Percentiles rank a stretch among this genome's conserved stretches.
Conservation (phyloP, 2,797 vertebrate genomes). For the Mareca strepera region DNA sequence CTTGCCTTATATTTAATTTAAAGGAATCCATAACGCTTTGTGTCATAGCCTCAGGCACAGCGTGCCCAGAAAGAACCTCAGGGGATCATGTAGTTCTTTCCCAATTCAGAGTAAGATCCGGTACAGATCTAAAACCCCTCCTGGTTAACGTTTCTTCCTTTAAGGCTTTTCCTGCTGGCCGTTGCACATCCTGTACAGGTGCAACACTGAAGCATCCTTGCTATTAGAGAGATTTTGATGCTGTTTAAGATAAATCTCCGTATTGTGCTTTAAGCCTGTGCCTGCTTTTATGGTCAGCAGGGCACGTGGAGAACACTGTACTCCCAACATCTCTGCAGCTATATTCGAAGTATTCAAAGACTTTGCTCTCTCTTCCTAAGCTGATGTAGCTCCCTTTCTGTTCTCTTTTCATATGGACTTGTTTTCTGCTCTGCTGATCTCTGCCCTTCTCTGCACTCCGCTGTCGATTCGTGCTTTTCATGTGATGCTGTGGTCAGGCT, state of each 20-base stretch:
- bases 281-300: background rate
- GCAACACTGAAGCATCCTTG: background rate
- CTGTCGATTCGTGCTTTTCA: background rate
- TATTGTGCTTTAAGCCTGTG: background rate
- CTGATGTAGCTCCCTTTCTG: background rate
- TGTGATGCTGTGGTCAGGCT: accelerated
- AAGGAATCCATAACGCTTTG: background rate
- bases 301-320: background rate
- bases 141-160: background rate
- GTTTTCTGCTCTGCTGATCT: background rate
- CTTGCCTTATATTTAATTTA: accelerated
- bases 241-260: background rate
- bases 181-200: background rate
- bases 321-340: background rate
- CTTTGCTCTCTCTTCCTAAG: background rate
- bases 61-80: background rate
- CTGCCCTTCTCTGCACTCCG: background rate
- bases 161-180: background rate
- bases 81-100: background rate
- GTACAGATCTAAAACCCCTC: background rate
- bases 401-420: accelerated
- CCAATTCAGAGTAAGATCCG: background rate
- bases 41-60: background rate
- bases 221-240: accelerated
- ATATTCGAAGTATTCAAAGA: background rate